Evolutionary conservation across 2,888 invertebrate species (phyloP).

Genomic region (Stenichneumon culpator): DNA sequence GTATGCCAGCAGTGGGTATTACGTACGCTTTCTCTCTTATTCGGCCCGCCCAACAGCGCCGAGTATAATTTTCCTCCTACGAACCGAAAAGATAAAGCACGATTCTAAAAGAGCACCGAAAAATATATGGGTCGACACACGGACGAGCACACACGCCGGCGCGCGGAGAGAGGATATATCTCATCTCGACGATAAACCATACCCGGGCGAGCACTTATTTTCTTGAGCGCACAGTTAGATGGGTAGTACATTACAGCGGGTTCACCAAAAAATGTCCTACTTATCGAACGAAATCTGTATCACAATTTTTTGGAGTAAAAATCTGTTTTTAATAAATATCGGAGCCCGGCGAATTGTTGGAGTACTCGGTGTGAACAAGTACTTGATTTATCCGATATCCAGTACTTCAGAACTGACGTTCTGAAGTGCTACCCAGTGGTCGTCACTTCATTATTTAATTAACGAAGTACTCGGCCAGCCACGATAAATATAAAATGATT

Average conservation of each 20-base stretch:
- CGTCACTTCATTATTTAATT: neutral
- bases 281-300: conserved; percentile 12
- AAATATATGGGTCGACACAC: conserved; percentile 53
- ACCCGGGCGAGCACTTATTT: conserved; percentile 41
- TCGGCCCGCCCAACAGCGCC: conserved; percentile 32
- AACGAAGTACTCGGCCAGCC: neutral
- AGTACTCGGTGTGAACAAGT: neutral
- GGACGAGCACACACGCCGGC: conserved; percentile 23
- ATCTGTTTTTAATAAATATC: neutral
- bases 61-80: conserved; percentile 62
- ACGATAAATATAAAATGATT: neutral
- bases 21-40: conserved; percentile 33
- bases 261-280: conserved; percentile 7
- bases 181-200: conserved; percentile 47
- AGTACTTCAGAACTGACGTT: neutral
- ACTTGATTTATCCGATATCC: neutral
- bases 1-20: neutral
- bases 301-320: neutral
- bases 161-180: conserved; percentile 32
- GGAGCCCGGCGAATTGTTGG: too few relatives aligned
- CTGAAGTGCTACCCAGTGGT: neutral
- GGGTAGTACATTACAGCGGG: neutral
- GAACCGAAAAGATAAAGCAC: conserved; percentile 67
- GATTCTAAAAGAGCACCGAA: conserved; percentile 57
- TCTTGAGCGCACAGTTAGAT: conserved; percentile 24